phyloP scores from a whole-genome alignment of 1,140 invertebrate genomes.

The Heliconius congener region DNA sequence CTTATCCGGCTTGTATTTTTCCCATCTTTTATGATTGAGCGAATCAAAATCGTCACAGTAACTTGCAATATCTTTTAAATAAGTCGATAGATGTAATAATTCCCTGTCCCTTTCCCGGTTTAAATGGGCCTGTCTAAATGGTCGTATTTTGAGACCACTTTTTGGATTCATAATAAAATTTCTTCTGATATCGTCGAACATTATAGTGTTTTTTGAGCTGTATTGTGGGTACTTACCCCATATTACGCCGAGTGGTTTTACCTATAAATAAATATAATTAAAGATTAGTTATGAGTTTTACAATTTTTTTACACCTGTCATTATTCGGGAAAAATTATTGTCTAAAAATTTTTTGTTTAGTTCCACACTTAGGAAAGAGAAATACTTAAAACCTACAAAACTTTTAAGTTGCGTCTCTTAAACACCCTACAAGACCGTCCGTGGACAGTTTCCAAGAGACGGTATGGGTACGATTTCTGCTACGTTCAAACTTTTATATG shows the following conservation, averaged over 20 bases:
- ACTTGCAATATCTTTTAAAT: slow-evolving; percentile 92
- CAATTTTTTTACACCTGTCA: too few species aligned
- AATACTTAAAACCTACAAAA: too few species aligned
- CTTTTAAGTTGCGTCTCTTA: too few species aligned
- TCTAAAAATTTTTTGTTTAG: too few species aligned
- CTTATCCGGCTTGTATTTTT: slow-evolving; percentile 87
- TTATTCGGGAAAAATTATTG: too few species aligned
- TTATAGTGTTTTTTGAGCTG: slow-evolving; percentile 95
- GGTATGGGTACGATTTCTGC: too few species aligned
- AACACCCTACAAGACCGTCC: too few species aligned
- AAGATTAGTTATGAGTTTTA: neutral
- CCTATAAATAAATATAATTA: slow-evolving; percentile 82
- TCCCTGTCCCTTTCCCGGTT: slow-evolving; percentile 93
- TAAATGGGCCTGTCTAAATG: slow-evolving; percentile 94
- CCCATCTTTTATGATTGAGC: slow-evolving; percentile 96
- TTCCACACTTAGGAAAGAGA: too few species aligned
- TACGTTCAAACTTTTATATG: too few species aligned
- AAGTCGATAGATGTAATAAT: slow-evolving; percentile 90
- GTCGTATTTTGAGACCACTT: slow-evolving; percentile 93
- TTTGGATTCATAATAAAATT: slow-evolving; percentile 99
- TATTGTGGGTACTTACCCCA: slow-evolving; percentile 97
- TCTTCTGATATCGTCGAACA: slow-evolving; percentile 98
- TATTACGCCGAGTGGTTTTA: slow-evolving; percentile 97
- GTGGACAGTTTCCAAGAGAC: too few species aligned
- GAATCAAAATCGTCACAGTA: slow-evolving; percentile 91